Conservation (phyloP, 2,797 vertebrate genomes). For the Diplodus puntazzo region DNA sequence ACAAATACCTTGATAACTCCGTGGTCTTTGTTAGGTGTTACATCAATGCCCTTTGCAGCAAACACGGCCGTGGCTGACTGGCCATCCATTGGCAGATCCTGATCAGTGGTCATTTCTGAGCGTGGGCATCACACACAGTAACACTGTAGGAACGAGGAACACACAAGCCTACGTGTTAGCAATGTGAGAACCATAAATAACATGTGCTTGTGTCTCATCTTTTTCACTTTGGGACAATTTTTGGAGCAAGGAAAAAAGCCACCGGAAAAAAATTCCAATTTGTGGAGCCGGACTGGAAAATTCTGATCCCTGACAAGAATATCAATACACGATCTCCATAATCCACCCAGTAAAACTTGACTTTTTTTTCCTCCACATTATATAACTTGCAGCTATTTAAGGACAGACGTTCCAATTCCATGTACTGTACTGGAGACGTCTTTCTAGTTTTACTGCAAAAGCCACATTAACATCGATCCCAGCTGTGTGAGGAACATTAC, state of each 20-base stretch:
- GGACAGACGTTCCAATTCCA: constrained; percentile 13
- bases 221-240: constrained; percentile 26
- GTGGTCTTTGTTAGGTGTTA: constrained; percentile 89
- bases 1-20: constrained; percentile 92
- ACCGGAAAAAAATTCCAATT: constrained; percentile 28
- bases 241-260: constrained; percentile 20
- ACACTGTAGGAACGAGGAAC: constrained; percentile 62
- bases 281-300: constrained; percentile 27
- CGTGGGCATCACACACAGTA: constrained; percentile 62
- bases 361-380: constrained; percentile 44
- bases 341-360: constrained; percentile 20
- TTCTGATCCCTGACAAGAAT: constrained; percentile 22
- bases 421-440: constrained; percentile 1
- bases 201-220: constrained; percentile 31
- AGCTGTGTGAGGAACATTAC: constrained; percentile 22
- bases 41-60: constrained; percentile 88
- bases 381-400: constrained; percentile 46
- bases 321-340: constrained; percentile 21
- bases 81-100: constrained; percentile 86
- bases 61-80: constrained; percentile 83
- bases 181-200: constrained; percentile 30
- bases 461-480: constrained; percentile 8
- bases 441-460: constrained; percentile 34
- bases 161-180: constrained; percentile 44
- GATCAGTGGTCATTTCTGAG: constrained; percentile 92